These are phyloP conservation scores for Guaruba guarouba DNA, from an alignment of 2,113 vertebrate species.

Conservation along the genomic window DNA sequence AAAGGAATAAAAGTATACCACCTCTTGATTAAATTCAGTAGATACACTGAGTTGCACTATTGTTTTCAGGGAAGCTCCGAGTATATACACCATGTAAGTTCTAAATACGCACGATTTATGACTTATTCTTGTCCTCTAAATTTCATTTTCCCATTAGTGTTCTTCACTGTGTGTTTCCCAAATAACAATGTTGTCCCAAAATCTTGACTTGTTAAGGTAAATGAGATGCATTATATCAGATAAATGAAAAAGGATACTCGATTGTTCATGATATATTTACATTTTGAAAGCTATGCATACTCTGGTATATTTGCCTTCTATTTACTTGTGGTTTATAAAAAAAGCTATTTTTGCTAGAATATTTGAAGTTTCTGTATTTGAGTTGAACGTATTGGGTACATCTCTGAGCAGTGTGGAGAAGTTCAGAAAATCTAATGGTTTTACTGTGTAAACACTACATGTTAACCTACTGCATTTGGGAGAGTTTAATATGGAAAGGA, in stretches of 20 bases:
- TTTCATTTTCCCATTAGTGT: not conserved
- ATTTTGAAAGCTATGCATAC: conserved; percentile 48
- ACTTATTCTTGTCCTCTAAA: conserved; percentile 47
- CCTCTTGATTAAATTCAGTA: conserved; percentile 66
- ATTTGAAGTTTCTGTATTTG: conserved; percentile 18
- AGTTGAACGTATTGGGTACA: not conserved
- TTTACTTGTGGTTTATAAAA: not conserved
- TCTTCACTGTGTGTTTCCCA: not conserved
- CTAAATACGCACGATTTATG: not conserved
- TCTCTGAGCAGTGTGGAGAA: not conserved
- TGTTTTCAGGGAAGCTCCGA: conserved; percentile 47
- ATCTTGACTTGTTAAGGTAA: not conserved
- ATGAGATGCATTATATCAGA: not conserved
- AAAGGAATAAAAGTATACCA: conserved; percentile 56
- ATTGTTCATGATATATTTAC: not conserved
- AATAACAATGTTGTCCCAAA: not conserved
- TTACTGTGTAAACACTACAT: conserved; percentile 50
- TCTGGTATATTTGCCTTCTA: conserved; percentile 50
- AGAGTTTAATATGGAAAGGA: not conserved
- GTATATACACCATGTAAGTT: conserved; percentile 1
- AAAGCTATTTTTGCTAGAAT: conserved; percentile 42
- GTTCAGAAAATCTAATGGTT: not conserved
- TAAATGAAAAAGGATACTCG: conserved; percentile 6
- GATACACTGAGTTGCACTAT: conserved; percentile 64
- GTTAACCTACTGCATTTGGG: not conserved